A percentile compares a stretch with the other conserved stretches of the same genome.
Evolutionary conservation across 2,888 invertebrate species (phyloP).

Genomic region (Nymphalis urticae): DNA sequence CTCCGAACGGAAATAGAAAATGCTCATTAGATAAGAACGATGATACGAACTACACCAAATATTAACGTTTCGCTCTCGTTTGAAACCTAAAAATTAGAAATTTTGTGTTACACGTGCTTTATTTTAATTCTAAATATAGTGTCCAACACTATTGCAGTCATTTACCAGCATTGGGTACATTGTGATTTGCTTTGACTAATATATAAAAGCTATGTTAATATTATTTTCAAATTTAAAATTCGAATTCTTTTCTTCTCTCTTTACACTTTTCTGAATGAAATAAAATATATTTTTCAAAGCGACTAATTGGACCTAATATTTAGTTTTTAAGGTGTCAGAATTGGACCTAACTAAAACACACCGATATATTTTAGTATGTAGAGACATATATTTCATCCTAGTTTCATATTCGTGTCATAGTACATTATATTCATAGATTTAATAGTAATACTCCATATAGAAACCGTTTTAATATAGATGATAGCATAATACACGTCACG

Average conservation of each 20-base stretch:
- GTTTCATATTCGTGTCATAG: constrained; percentile 3
- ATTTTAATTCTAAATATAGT: constrained; percentile 39
- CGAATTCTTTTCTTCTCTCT: neutral
- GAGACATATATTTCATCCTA: neutral
- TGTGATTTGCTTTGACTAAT: constrained; percentile 32
- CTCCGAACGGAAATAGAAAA: constrained; percentile 35
- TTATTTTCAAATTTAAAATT: too few species aligned
- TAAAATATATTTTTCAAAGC: constrained; percentile 11
- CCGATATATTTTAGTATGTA: constrained; percentile 5
- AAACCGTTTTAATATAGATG: neutral
- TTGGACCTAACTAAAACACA: constrained; percentile 28
- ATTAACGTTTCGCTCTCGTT: constrained; percentile 41
- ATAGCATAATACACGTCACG: neutral
- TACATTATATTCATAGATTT: neutral
- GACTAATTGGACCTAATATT: constrained; percentile 11
- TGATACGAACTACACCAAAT: constrained; percentile 47
- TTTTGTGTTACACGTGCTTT: constrained; percentile 40
- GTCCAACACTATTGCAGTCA: constrained; percentile 45
- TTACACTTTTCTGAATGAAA: neutral
- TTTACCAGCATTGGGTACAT: constrained; percentile 29
- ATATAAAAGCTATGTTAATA: neutral
- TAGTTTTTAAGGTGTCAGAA: constrained; percentile 22
- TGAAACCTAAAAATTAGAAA: constrained; percentile 39
- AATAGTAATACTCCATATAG: constrained; percentile 1
- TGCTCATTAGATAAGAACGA: constrained; percentile 30